Percentiles rank a stretch among this genome's conserved stretches.
phyloP scores from a whole-genome alignment of 2,113 vertebrate genomes.

The Lynx canadensis region DNA sequence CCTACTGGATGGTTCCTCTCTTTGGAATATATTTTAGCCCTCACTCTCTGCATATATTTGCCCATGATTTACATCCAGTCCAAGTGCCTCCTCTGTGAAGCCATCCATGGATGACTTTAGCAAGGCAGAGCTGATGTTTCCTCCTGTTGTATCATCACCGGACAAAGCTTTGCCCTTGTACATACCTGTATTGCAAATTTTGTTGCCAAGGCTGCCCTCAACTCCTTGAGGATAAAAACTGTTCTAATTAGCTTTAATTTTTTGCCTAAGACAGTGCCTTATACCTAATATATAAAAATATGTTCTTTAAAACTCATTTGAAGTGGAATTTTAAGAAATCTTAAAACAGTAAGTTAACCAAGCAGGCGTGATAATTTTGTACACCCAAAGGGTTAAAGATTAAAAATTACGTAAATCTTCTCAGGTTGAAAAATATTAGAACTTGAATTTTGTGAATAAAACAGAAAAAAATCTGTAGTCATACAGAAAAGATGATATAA shows the following conservation, averaged over 20 bases:
- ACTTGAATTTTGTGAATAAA: not conserved
- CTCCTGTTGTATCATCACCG: not conserved
- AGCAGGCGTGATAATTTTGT: not conserved
- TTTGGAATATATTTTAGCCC: not conserved
- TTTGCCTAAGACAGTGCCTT: not conserved
- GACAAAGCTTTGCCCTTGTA: not conserved
- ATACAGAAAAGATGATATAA: not conserved
- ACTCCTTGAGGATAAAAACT: not conserved
- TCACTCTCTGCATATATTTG: not conserved
- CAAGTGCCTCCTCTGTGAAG: not conserved
- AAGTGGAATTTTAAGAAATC: not conserved
- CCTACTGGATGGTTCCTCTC: not conserved
- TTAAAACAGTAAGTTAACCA: not conserved
- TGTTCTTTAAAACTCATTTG: not conserved
- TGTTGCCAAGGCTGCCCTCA: not conserved
- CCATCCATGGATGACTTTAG: not conserved
- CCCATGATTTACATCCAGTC: not conserved
- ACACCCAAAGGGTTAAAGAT: not conserved
- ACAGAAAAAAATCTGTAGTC: not conserved
- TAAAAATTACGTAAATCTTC: not conserved
- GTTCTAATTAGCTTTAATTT: not conserved
- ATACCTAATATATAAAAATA: not conserved
- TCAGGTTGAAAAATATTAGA: not conserved
- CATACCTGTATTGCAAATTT: not conserved
- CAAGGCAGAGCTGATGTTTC: not conserved